A percentile compares a stretch with the other conserved stretches of the same genome.
Evolutionary conservation across 2,797 vertebrate species (phyloP).

Genomic region (Poeciliopsis turneri): DNA sequence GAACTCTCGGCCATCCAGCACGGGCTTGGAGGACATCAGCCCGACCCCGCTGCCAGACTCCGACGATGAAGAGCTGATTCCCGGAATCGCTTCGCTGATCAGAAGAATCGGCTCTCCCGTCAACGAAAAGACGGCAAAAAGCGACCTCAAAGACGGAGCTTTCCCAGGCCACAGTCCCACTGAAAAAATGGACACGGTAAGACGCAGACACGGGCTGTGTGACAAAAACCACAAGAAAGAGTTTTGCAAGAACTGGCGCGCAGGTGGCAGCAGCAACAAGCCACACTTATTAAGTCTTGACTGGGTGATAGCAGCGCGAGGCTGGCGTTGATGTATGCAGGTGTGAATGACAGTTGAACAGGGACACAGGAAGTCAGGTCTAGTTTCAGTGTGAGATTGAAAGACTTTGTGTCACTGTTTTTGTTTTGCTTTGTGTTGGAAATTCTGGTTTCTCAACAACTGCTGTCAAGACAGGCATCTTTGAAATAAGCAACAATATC

Average conservation of each 20-base stretch:
- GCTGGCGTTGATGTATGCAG: constrained; percentile 44
- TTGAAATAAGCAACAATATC: neutral
- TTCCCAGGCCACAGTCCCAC: constrained; percentile 83
- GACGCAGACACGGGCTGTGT: constrained; percentile 29
- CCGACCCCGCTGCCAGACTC: constrained; percentile 96
- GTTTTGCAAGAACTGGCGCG: neutral
- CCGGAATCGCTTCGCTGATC: constrained; percentile 76
- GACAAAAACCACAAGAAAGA: neutral
- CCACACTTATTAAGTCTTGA: neutral
- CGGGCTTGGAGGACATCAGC: constrained; percentile 95
- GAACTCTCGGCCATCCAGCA: constrained; percentile 91
- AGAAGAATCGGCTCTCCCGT: constrained; percentile 78
- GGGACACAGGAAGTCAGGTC: constrained; percentile 59
- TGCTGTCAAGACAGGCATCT: neutral
- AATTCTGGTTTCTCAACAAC: constrained; percentile 35
- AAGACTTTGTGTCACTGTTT: constrained; percentile 57
- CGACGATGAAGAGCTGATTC: constrained; percentile 87
- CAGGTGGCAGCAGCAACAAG: neutral
- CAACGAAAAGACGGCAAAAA: constrained; percentile 77
- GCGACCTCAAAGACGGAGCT: constrained; percentile 82
- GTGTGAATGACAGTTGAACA: constrained; percentile 49
- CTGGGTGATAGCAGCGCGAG: constrained; percentile 2
- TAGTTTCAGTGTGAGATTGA: constrained; percentile 44
- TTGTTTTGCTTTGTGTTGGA: constrained; percentile 44
- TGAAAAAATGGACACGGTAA: constrained; percentile 92